Evolutionary conservation across 2,888 invertebrate genomes (phyloP), one percentile per base, ranked within the genome.

Genomic region (Schizaphis graminum): DNA sequence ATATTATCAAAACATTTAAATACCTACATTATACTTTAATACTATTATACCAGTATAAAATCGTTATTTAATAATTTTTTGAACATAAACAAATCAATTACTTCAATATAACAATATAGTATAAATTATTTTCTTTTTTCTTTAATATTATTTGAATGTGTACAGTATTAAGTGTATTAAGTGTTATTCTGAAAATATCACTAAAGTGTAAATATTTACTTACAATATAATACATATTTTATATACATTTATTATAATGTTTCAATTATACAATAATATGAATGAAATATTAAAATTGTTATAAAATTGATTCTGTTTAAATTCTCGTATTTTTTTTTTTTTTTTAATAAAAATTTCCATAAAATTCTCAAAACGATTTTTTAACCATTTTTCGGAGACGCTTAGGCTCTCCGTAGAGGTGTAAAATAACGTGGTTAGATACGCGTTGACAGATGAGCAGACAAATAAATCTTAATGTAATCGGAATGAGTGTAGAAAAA

Each of bases 401-500:
- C 35, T 86, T 47, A 47, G 13, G n/a, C n/a, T 47, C 47, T 47
- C n/a, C 16, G 57, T 5, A 53, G 41, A 92, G 88, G 88, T 92
- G 87, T 92, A 92, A 92, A 92, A 88, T 92, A 88, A 67, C 26
- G 10, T 47, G 26, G 56, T n/a, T 85, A 47, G 10, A n/a, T 67
- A 24, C 35, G 35, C 44, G 47, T 89, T 93, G 89, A 89, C 93
- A 93, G 84, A 28, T 57, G 47, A 93, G 28, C 91, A 91, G 91
- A 94, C 86, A 41, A 57, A 94, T 94, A 94, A 86, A 91, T 94
- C 94, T 90, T 86, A 44, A 53, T 53, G 86, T 49, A 86, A 89
- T 13, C 28, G 88, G 88, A 92, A 93, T 41, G 53, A 88, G 41
- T 61, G 44, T 85, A 91, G 4, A 85, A 57, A 86, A 86, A 91